Conservation (phyloP, 2,113 vertebrate genomes). For the Ophiodon elongatus region DNA sequence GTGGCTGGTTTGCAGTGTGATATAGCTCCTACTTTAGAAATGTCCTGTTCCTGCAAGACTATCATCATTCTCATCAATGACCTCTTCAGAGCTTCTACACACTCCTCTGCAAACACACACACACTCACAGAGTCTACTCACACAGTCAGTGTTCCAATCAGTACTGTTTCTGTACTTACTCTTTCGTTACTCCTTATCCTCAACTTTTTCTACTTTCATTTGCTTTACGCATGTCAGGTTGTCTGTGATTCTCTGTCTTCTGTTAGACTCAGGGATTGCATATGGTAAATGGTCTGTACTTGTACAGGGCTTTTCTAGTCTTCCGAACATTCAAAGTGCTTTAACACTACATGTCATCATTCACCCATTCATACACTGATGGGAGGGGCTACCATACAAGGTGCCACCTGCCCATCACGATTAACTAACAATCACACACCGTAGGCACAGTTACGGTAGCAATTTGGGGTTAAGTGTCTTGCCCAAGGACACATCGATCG, state of each 20-base stretch:
- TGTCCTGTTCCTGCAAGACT: constrained; percentile 49
- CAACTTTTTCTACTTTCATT: constrained; percentile 31
- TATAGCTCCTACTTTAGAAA: constrained; percentile 47
- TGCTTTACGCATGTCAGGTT: constrained; percentile 10
- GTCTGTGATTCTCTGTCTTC: constrained; percentile 27
- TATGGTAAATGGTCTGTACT: no score
- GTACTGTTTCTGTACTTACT: neutral
- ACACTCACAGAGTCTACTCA: neutral
- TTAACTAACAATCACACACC: no score
- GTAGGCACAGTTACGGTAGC: no score
- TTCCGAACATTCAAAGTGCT: no score
- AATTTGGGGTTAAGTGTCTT: no score
- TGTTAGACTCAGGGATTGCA: constrained; percentile 2
- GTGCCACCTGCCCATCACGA: no score
- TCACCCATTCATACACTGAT: no score
- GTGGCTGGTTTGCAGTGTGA: constrained; percentile 33
- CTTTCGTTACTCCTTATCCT: constrained; percentile 10
- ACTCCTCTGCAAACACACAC: neutral
- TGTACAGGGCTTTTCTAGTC: no score
- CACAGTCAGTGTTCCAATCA: constrained; percentile 1
- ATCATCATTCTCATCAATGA: constrained; percentile 54
- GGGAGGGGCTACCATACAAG: no score
- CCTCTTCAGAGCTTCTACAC: constrained; percentile 22
- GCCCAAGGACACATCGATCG: no score
- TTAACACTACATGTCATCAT: no score